A percentile compares a stretch with the other conserved stretches of the same genome.
phyloP scores from a whole-genome alignment of 2,888 invertebrate species.

The Cerastoderma edule region DNA sequence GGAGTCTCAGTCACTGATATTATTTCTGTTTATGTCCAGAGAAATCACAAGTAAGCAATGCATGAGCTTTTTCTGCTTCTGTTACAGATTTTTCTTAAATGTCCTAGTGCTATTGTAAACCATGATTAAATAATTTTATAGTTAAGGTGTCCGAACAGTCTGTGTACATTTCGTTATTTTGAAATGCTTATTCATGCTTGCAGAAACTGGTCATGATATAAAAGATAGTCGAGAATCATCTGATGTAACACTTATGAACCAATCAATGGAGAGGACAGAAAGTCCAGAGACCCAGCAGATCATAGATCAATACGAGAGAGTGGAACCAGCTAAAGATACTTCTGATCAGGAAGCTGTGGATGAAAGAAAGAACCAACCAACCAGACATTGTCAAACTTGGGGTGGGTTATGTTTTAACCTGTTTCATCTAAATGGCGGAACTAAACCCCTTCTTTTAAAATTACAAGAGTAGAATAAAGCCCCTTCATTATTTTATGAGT shows the following conservation, averaged over 20 bases:
- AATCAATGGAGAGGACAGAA: conserved; percentile 17
- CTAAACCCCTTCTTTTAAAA: neutral
- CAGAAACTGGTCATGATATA: too few relatives aligned
- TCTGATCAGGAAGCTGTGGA: conserved; percentile 1
- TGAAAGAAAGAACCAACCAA: neutral
- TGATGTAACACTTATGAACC: conserved; percentile 10
- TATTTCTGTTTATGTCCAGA: too few relatives aligned
- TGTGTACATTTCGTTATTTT: too few relatives aligned
- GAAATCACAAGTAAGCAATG: neutral
- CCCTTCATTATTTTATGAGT: neutral
- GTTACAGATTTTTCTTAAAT: neutral
- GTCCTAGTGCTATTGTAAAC: neutral
- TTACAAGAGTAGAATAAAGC: neutral
- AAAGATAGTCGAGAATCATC: conserved; percentile 12
- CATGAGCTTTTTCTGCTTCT: neutral
- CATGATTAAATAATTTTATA: neutral
- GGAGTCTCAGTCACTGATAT: too few relatives aligned
- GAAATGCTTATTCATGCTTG: too few relatives aligned
- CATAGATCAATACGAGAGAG: neutral
- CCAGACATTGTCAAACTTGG: neutral
- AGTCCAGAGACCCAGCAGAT: neutral
- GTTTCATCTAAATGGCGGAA: neutral
- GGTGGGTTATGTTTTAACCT: neutral
- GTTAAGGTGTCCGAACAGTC: neutral
- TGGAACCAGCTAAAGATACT: neutral